These are phyloP conservation scores for Drosophila meridiana DNA, from an alignment of 2,888 invertebrate species.

Conservation along the genomic window DNA sequence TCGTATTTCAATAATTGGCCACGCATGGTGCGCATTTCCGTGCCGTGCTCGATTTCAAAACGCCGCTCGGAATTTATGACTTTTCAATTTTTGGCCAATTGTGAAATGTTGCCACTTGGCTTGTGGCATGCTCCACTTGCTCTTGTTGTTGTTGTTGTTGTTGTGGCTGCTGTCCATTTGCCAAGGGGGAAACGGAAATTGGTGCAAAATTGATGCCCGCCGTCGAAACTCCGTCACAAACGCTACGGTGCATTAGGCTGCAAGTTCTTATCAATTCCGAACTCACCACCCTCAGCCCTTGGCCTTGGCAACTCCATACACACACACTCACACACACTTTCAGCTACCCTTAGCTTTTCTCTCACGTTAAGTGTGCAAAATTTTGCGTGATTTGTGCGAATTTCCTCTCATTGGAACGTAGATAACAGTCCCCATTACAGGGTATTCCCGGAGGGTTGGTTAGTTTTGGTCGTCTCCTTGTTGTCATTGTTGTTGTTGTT, in stretches of 20 bases:
- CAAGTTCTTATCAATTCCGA: conserved; percentile 70
- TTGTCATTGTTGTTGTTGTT: conserved; percentile 43
- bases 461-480: conserved; percentile 46
- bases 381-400: conserved; percentile 81
- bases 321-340: conserved; percentile 1
- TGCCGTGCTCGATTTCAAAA: conserved; percentile 64
- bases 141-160: conserved; percentile 17
- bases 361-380: conserved; percentile 78
- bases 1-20: conserved; percentile 85
- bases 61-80: conserved; percentile 76
- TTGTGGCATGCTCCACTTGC: conserved; percentile 19
- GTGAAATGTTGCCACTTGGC: conserved; percentile 79
- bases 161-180: conserved; percentile 39
- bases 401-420: conserved; percentile 54
- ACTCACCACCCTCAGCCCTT: conserved; percentile 31
- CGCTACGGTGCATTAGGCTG: conserved; percentile 73
- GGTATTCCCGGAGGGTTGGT: conserved; percentile 57
- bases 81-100: conserved; percentile 77
- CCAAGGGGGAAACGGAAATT: conserved; percentile 71
- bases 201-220: conserved; percentile 61
- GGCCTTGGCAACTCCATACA: conserved; percentile 39
- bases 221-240: conserved; percentile 39
- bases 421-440: conserved; percentile 58
- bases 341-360: conserved; percentile 43
- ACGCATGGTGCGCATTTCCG: conserved; percentile 84